Evolutionary conservation across 2,797 vertebrate genomes (phyloP), one percentile per base, ranked within the genome.

Genomic region (Cichlasoma orientale): DNA sequence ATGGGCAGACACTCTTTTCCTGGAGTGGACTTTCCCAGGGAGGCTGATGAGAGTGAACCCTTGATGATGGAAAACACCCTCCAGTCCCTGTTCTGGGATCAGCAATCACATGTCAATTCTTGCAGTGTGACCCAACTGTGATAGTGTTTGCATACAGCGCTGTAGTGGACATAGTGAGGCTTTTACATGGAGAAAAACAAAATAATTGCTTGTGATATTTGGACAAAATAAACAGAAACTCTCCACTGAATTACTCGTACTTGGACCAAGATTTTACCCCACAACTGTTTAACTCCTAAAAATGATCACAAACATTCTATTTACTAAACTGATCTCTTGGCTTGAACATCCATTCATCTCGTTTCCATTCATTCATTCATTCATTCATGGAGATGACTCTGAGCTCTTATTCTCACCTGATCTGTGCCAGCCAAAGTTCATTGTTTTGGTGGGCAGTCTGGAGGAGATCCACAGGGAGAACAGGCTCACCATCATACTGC

Each of bases 361-460:
- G 5, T 19, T 7, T 47, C 16, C 16, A 47, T 7, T 36, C 33
- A 36, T 36, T 44, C 41, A 44, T 44, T 12, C 41, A 44, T 44
- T 13, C 44, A 4, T 1, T 16, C n/a, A 23, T 50, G 9, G 25
- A 38, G 4, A 25, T 6, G 8, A 10, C 5, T 5, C 44, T 16
- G 41, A 21, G 25, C 27, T n/a, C 12, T 5, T 4, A 4, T 52
- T 3, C 88, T 93, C 86, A 98, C 98, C 98, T 75, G 98, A 97
- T 90, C 98, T 95, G 88, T 98, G 97, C 98, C 98, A 99, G 25
- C 98, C 98, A 0, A 96, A 99, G 85, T 91, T 99, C 97, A 99
- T 98, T 81, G 92, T 96, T 86, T 97, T 97, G 80, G 97, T 98
- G 77, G 97, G 95, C 0, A 97, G 96, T 18, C 96, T 96, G 70